Base-by-base conservation (phyloP, 92 coral and sea anemone genomes). In the Nematostella vectensis region DNA sequence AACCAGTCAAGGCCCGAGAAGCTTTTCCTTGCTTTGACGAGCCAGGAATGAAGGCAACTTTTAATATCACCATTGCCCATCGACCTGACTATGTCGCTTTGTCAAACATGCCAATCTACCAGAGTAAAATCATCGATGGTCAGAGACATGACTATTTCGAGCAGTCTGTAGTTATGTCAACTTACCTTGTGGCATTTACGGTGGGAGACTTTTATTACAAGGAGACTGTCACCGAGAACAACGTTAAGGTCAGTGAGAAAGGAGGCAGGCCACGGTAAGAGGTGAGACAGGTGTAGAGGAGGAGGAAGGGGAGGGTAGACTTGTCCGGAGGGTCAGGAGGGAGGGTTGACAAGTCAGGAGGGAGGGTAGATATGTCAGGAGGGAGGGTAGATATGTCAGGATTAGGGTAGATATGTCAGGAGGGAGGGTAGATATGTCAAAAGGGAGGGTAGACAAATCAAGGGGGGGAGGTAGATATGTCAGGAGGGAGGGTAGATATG, bases 11-110 rank as follows among this genome's bases (percentile, higher is more conserved):
- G 6, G 96, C 96, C 24, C 88, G 96, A 21, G 75, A 58, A 37
- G 94, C 96, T 0, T 68, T 88, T 50, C 96, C 96, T 9, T 88
- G 96, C 50, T 88, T 88, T 60, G 96, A 88, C 44, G 96, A 88
- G 47, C 96, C 96, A n/a, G 94, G 88, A 11, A 63, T 83, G 70
- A 88, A 88, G 59, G 94, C 96, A 31, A 83, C 88, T 0, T 88
- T 79, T 21, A 88, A 51, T 54, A 71, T 88, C 4, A 79, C 94
- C 18, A 61, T 88, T 8, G 79, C 69, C 13, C 96, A 89, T 50
- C 76, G 72, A 2, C 74, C 68, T 1, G 57, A 75, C 26, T 63
- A 75, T 45, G 47, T 73, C 15, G 77, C 94, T 0, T 45, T 89
- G 62, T 84, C 94, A 48, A 89, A 89, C 65, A 83, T 84, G 96